Percentiles rank a stretch among this genome's conserved stretches.
Evolutionary conservation across 2,113 vertebrate genomes (phyloP).

Genomic region (Prochilodus magdalenae): DNA sequence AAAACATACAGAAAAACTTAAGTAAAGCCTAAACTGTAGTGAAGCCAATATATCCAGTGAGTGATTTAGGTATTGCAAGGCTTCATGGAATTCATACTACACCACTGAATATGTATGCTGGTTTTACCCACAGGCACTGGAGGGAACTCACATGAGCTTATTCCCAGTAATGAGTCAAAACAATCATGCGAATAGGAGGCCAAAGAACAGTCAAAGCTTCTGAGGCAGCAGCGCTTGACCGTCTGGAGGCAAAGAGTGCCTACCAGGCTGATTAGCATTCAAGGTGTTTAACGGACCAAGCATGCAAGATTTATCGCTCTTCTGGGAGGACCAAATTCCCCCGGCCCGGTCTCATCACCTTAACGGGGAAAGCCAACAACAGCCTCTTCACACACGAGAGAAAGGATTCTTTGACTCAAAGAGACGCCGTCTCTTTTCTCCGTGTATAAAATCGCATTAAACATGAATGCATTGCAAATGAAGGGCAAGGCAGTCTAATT

Average conservation of each 20-base stretch:
- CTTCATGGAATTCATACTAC: not conserved
- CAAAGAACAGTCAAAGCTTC: not conserved
- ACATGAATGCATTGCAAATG: constrained; percentile 73
- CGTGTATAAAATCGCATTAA: constrained; percentile 69
- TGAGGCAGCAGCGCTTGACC: constrained; percentile 8
- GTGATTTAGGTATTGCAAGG: not conserved
- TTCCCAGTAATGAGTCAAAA: constrained; percentile 32
- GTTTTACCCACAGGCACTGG: not conserved
- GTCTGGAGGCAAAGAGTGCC: not conserved
- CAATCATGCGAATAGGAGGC: constrained; percentile 23
- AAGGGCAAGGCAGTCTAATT: constrained; percentile 73
- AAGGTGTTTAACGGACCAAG: constrained; percentile 27
- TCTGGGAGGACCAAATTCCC: constrained; percentile 36
- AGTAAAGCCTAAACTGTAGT: too few species aligned
- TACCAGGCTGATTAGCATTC: constrained; percentile 24
- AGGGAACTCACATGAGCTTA: not conserved
- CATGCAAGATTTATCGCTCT: constrained; percentile 49
- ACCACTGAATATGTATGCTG: not conserved
- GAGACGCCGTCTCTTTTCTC: constrained; percentile 45
- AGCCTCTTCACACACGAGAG: constrained; percentile 27
- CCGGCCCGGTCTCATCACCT: constrained; percentile 35
- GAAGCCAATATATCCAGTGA: not conserved
- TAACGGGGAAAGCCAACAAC: constrained; percentile 23
- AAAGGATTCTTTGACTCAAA: constrained; percentile 50
- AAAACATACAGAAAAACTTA: too few species aligned